phyloP scores from a whole-genome alignment of 2,797 vertebrate genomes.

The Sebastes miniatus region DNA sequence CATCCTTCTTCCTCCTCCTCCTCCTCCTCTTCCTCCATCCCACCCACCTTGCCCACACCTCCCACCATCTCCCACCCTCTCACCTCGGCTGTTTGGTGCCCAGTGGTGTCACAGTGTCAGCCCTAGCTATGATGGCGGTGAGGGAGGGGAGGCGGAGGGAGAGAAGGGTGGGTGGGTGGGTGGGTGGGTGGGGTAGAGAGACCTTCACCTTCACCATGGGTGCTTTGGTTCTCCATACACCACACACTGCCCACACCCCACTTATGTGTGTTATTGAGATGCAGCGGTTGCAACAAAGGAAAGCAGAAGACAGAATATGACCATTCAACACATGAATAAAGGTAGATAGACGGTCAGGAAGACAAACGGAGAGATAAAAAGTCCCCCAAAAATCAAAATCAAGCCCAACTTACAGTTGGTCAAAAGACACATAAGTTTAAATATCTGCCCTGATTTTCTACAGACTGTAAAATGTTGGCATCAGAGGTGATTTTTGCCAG shows the following conservation, averaged over 20 bases:
- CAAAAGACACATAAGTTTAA: neutral
- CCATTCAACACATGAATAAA: constrained; percentile 15
- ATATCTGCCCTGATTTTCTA: neutral
- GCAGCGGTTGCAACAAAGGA: neutral
- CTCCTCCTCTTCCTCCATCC: constrained; percentile 37
- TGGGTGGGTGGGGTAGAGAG: constrained; percentile 47
- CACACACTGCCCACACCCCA: constrained; percentile 44
- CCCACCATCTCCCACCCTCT: constrained; percentile 56
- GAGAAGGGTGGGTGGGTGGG: constrained; percentile 41
- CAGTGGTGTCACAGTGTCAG: constrained; percentile 69
- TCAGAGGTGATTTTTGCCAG: neutral
- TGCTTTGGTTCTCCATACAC: constrained; percentile 66
- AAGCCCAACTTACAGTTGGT: neutral
- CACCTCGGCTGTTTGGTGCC: constrained; percentile 78
- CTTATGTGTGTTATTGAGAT: constrained; percentile 26
- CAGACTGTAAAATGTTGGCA: neutral
- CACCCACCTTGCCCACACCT: constrained; percentile 52
- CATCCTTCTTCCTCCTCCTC: constrained; percentile 29
- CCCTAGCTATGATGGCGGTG: constrained; percentile 25
- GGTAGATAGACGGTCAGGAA: neutral
- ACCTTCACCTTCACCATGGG: constrained; percentile 59
- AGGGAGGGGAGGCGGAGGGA: constrained; percentile 65
- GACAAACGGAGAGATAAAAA: neutral
- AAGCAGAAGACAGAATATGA: constrained; percentile 19
- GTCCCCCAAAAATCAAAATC: neutral